phyloP scores from a whole-genome alignment of 1,140 invertebrate genomes.

The Paramacrobiotus metropolitanus region DNA sequence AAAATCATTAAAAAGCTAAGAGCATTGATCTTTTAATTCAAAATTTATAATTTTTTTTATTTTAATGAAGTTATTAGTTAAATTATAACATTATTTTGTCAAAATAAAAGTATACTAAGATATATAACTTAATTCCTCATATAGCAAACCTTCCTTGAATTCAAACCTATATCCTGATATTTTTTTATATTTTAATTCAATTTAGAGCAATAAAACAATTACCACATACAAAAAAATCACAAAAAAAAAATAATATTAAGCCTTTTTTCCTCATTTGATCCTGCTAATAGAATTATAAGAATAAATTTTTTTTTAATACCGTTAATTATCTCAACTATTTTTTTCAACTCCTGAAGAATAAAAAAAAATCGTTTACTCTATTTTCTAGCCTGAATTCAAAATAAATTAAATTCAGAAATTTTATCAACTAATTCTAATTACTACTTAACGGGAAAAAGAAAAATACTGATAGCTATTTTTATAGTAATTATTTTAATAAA shows the following conservation, averaged over 20 bases:
- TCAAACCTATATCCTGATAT: slow-evolving; percentile 11
- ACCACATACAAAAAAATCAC: slow-evolving; percentile 10
- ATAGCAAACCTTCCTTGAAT: slow-evolving; percentile 16
- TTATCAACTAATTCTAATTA: slow-evolving; percentile 11
- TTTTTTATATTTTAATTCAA: slow-evolving; percentile 10
- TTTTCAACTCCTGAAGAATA: slow-evolving; percentile 11
- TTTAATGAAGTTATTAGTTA: slow-evolving; percentile 27
- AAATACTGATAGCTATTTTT: slow-evolving; percentile 24
- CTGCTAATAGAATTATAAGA: slow-evolving; percentile 7
- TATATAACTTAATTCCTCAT: slow-evolving; percentile 17
- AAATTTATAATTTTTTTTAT: slow-evolving; percentile 27
- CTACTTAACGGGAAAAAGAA: slow-evolving; percentile 8
- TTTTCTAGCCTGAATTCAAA: slow-evolving; percentile 11
- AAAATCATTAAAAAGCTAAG: slow-evolving; percentile 2
- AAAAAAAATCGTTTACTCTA: slow-evolving; percentile 11
- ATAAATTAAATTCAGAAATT: slow-evolving; percentile 11
- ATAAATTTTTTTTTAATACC: too few species aligned
- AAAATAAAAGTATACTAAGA: slow-evolving; percentile 13
- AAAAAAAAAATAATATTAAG: slow-evolving; percentile 18
- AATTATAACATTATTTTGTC: slow-evolving; percentile 31
- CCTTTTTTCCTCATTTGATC: slow-evolving; percentile 19
- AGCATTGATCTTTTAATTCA: slow-evolving; percentile 21
- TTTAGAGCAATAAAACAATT: slow-evolving; percentile 11
- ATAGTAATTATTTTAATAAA: slow-evolving; percentile 31
- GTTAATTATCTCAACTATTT: slow-evolving; percentile 11